These are phyloP conservation scores for Calephelis nemesis DNA, from an alignment of 1,140 invertebrate genomes.

Conservation along the genomic window DNA sequence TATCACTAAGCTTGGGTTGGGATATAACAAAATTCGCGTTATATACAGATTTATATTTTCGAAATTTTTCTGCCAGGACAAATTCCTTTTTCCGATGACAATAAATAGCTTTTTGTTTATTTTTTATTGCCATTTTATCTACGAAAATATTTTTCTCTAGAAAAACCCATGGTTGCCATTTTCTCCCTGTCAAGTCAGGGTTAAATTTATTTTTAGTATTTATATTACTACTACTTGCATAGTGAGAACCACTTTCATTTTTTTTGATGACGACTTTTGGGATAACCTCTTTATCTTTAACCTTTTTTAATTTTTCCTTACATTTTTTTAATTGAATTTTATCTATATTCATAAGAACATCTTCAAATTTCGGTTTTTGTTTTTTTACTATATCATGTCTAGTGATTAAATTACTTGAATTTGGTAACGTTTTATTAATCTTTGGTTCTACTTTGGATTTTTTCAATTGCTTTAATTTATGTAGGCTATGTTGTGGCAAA, in stretches of 20 bases:
- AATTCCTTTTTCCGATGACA: conserved; percentile 61
- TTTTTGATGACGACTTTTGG: conserved; percentile 78
- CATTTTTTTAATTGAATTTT: conserved; percentile 69
- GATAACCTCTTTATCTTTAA: conserved; percentile 59
- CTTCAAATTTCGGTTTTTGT: conserved; percentile 74
- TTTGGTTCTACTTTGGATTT: conserved; percentile 61
- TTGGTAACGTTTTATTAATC: conserved; percentile 36
- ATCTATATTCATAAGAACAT: conserved; percentile 76
- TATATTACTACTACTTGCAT: conserved; percentile 54
- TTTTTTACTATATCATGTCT: conserved; percentile 46
- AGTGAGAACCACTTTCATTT: conserved; percentile 71
- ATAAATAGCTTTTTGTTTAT: conserved; percentile 62
- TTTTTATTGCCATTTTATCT: conserved; percentile 69
- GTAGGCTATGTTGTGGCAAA: conserved; percentile 66
- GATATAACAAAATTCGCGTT: conserved; percentile 67
- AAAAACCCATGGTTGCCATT: conserved; percentile 77
- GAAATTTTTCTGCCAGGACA: conserved; percentile 64
- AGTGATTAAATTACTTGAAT: conserved; percentile 35
- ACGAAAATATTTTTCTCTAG: conserved; percentile 70
- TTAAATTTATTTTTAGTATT: conserved; percentile 45
- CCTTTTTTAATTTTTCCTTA: conserved; percentile 65
- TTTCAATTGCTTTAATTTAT: conserved; percentile 68
- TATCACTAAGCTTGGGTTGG: conserved; percentile 46
- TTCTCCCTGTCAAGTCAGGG: conserved; percentile 68
- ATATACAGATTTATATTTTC: conserved; percentile 64